Percentiles rank a stretch among this genome's conserved stretches.
Evolutionary conservation across 1,140 invertebrate genomes (phyloP).

Genomic region (Euglossa dilemma): DNA sequence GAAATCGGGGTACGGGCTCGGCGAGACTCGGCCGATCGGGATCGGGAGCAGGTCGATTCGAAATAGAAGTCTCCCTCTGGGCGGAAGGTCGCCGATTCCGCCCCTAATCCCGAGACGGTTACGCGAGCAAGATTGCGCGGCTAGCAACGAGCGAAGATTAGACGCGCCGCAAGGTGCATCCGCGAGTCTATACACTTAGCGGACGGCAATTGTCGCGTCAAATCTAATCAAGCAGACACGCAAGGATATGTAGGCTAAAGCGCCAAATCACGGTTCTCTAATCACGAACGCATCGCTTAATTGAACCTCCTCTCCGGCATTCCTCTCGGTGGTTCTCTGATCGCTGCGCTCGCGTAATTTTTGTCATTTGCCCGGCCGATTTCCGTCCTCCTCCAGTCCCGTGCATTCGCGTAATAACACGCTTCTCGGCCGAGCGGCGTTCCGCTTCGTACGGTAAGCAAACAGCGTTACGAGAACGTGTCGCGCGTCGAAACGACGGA

Average conservation of each 20-base stretch:
- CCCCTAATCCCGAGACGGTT: conserved; percentile 11
- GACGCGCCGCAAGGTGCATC: conserved; percentile 57
- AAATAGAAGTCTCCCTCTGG: neutral
- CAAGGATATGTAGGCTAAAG: conserved; percentile 66
- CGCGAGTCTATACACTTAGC: conserved; percentile 54
- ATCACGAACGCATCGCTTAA: conserved; percentile 17
- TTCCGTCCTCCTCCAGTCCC: neutral
- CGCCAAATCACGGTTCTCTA: conserved; percentile 60
- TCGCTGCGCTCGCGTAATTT: neutral
- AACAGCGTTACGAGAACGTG: neutral
- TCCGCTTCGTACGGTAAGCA: neutral
- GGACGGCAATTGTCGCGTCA: conserved; percentile 75
- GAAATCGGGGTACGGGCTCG: neutral
- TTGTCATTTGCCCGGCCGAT: neutral
- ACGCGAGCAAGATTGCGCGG: conserved; percentile 42
- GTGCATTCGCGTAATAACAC: neutral
- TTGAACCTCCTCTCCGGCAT: neutral
- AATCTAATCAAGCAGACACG: conserved; percentile 72
- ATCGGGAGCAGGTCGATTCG: neutral
- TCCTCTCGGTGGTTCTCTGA: neutral
- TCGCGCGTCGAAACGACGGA: neutral
- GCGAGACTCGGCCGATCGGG: too few species aligned
- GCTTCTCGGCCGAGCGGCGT: neutral
- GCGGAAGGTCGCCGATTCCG: neutral
- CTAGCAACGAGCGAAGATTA: conserved; percentile 48